Evolutionary conservation across 2,113 vertebrate genomes (phyloP).

Genomic region (Antigone vipio): DNA sequence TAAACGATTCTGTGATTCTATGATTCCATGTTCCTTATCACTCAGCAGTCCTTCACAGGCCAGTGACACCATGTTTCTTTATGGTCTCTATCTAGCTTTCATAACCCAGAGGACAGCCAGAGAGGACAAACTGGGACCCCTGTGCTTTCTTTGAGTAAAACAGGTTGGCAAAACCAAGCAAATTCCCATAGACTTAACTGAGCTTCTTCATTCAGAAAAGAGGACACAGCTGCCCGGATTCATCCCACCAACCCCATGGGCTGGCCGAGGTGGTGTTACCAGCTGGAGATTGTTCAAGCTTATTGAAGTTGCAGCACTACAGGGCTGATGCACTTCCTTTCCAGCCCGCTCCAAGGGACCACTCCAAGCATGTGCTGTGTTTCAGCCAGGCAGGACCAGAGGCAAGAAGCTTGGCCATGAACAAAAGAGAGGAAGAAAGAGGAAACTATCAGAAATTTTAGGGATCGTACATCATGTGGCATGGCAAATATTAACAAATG

Average conservation of each 20-base stretch:
- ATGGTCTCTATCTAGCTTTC: neutral
- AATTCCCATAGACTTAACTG: neutral
- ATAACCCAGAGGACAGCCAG: neutral
- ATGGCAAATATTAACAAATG: neutral
- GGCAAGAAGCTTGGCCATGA: neutral
- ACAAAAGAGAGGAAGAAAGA: neutral
- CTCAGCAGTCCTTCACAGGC: neutral
- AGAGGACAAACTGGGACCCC: neutral
- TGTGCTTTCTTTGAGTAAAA: neutral
- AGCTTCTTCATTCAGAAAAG: neutral
- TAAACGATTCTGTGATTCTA: too few relatives aligned
- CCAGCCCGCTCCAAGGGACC: neutral
- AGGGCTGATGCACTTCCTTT: neutral
- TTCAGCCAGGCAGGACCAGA: neutral
- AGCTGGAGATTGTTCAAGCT: neutral
- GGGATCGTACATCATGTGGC: accelerated
- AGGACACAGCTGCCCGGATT: neutral
- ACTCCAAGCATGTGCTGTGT: neutral
- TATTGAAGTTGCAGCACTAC: neutral
- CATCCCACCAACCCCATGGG: neutral
- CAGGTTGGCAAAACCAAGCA: neutral
- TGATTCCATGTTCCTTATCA: neutral
- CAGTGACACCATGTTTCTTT: neutral
- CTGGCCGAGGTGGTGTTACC: neutral
- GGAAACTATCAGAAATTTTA: neutral